phyloP scores from a whole-genome alignment of 1,140 invertebrate species.

The Drosophila teissieri region DNA sequence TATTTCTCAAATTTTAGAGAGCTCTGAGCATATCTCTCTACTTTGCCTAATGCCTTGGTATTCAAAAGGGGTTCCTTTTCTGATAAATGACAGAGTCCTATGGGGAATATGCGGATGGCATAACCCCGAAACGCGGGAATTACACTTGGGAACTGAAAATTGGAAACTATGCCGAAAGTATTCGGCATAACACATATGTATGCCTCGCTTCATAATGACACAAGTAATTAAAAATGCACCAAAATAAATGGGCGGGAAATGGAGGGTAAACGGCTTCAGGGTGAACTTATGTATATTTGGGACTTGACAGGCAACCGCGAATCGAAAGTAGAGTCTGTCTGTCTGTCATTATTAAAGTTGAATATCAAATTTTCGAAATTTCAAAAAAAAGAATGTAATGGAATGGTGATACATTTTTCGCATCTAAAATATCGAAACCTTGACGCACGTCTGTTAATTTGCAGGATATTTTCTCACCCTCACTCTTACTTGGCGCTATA shows the following conservation, averaged over 20 bases:
- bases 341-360: too few species aligned
- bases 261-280: background rate
- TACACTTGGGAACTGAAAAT: conserved; percentile 25
- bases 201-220: conserved; percentile 15
- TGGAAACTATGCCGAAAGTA: conserved; percentile 52
- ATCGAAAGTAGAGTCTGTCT: background rate
- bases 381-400: too few species aligned
- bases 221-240: conserved; percentile 31
- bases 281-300: conserved; percentile 10
- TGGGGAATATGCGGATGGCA: conserved; percentile 53
- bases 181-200: too few species aligned
- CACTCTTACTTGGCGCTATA: conserved; percentile 47
- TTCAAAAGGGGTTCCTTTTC: background rate
- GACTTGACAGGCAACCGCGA: conserved; percentile 21
- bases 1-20: background rate
- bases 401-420: background rate
- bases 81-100: conserved; percentile 42
- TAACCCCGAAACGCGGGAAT: conserved; percentile 63
- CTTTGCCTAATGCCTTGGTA: too few species aligned
- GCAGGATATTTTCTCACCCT: conserved; percentile 30
- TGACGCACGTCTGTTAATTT: conserved; percentile 7
- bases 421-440: conserved; percentile 13
- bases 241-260: background rate
- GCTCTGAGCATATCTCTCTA: too few species aligned
- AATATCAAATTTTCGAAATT: too few species aligned